Percentiles rank a stretch among this genome's conserved stretches.
These are phyloP conservation scores for Cryptophagus acutangulus DNA, from an alignment of 2,888 invertebrate genomes.

Conservation along the genomic window DNA sequence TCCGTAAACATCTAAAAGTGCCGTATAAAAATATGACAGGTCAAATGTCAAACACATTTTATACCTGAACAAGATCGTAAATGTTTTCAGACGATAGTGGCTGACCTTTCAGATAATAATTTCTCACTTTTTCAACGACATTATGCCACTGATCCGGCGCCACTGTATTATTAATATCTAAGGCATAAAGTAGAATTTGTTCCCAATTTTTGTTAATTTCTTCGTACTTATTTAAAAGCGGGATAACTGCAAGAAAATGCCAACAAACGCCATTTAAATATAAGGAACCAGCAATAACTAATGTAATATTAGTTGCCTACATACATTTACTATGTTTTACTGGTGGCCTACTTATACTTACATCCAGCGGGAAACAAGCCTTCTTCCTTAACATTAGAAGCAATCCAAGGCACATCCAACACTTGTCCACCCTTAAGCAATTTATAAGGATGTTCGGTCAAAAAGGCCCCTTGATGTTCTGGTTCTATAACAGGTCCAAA, in stretches of 20 bases:
- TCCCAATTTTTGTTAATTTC: constrained; percentile 42
- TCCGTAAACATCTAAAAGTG: constrained; percentile 56
- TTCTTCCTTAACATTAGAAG: constrained; percentile 64
- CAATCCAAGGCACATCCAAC: constrained; percentile 64
- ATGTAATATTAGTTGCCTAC: too few species aligned
- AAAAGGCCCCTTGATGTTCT: constrained; percentile 55
- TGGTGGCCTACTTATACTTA: constrained; percentile 36
- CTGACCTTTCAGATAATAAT: constrained; percentile 34
- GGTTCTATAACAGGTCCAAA: constrained; percentile 42
- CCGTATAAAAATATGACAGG: constrained; percentile 4
- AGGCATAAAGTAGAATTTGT: constrained; percentile 30
- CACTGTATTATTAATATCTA: constrained; percentile 36
- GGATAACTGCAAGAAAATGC: constrained; percentile 24
- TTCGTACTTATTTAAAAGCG: constrained; percentile 35
- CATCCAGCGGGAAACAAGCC: constrained; percentile 66
- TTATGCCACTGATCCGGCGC: constrained; percentile 23
- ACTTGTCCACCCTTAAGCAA: constrained; percentile 57
- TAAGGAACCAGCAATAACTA: too few species aligned
- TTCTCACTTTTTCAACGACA: constrained; percentile 30
- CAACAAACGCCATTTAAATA: neutral
- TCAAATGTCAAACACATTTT: constrained; percentile 3
- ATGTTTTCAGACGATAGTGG: constrained; percentile 26
- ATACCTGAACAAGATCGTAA: constrained; percentile 34
- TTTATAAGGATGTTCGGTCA: constrained; percentile 59
- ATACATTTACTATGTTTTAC: too few species aligned